Conservation (phyloP, 2,888 invertebrate genomes). For the Agriotes lineatus region DNA sequence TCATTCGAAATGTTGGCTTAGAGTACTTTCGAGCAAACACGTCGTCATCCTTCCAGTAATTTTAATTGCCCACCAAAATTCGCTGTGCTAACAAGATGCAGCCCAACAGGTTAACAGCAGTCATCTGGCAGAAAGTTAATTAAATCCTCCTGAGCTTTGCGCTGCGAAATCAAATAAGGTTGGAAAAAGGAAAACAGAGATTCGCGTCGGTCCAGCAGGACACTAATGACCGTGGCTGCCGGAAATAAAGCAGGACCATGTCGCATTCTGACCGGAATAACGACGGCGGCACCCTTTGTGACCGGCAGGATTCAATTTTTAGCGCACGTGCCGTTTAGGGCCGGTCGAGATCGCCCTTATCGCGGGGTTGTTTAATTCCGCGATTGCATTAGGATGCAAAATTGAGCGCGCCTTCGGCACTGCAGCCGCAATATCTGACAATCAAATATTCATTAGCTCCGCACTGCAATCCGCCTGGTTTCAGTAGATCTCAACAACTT, state of each 20-base stretch:
- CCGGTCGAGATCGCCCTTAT: constrained; percentile 13
- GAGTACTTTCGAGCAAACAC: no score
- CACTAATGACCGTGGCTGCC: constrained; percentile 57
- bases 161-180: constrained; percentile 15
- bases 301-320: constrained; percentile 44
- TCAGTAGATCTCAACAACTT: constrained; percentile 37
- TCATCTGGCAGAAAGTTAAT: not conserved
- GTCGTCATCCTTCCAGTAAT: no score
- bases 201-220: constrained; percentile 55
- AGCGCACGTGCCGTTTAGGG: not conserved
- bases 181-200: constrained; percentile 46
- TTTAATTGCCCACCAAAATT: no score
- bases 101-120: no score
- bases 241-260: constrained; percentile 61
- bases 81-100: no score
- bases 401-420: constrained; percentile 37
- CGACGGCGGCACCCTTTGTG: constrained; percentile 51
- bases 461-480: constrained; percentile 36
- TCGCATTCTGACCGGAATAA: constrained; percentile 62
- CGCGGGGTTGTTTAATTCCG: constrained; percentile 29
- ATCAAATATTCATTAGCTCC: constrained; percentile 42
- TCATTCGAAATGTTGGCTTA: no score
- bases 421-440: constrained; percentile 39
- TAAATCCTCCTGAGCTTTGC: not conserved
- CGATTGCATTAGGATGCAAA: constrained; percentile 35